Percentiles rank a stretch among this genome's conserved stretches.
Evolutionary conservation across 53 echinoderm and acorn worm genomes (phyloP).

Genomic region (Zoroaster sp.): DNA sequence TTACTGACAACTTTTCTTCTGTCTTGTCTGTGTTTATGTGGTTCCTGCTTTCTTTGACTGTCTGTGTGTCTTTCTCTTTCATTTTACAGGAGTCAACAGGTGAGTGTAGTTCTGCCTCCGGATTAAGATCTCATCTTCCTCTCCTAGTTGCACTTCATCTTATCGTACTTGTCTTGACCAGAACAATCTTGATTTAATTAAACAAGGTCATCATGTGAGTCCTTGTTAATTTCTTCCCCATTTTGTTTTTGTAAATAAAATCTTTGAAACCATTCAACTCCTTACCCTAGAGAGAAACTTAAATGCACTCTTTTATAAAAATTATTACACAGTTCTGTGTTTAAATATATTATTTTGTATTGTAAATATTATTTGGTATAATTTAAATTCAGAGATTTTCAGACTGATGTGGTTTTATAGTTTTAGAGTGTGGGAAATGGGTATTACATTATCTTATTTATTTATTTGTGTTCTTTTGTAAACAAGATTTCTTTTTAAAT

Average conservation of each 20-base stretch:
- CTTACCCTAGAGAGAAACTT: background rate
- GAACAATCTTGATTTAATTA: background rate
- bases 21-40: background rate
- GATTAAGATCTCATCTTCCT: background rate
- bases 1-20: too few relatives aligned
- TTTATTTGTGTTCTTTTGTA: too few relatives aligned
- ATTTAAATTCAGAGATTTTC: too few relatives aligned
- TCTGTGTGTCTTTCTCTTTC: background rate
- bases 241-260: background rate
- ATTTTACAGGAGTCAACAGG: background rate
- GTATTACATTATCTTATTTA: too few relatives aligned
- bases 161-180: background rate
- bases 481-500: too few relatives aligned
- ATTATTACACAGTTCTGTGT: background rate
- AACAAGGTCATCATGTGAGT: background rate
- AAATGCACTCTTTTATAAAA: background rate
- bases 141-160: constrained; percentile 8
- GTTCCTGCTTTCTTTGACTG: background rate
- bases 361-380: background rate
- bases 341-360: background rate
- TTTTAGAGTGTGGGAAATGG: too few relatives aligned
- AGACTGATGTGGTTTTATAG: too few relatives aligned
- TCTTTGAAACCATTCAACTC: background rate
- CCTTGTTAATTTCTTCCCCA: background rate
- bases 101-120: constrained; percentile 19